Percentiles rank a stretch among this genome's conserved stretches.
These are phyloP conservation scores for Cephus sareptanus DNA, from an alignment of 2,888 invertebrate species.

Conservation along the genomic window DNA sequence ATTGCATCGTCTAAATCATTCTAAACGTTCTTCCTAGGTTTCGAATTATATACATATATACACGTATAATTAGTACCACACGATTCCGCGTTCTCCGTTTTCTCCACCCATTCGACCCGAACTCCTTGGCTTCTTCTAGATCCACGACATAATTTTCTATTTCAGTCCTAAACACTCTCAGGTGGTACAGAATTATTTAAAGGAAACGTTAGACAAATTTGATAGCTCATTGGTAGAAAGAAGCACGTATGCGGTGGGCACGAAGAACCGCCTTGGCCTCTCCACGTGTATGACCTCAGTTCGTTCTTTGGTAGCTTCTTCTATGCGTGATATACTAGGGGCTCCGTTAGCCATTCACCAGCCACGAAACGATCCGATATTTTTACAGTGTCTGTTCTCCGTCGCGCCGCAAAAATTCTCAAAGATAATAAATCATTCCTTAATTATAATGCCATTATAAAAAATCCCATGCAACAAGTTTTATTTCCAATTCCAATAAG, in stretches of 20 bases:
- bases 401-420: neutral
- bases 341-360: neutral
- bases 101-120: neutral
- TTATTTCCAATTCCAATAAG: neutral
- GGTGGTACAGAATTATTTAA: slow-evolving; percentile 15
- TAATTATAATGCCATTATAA: neutral
- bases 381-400: neutral
- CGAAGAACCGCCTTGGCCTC: slow-evolving; percentile 24
- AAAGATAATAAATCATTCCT: neutral
- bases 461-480: neutral
- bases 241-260: slow-evolving; percentile 16
- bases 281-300: slow-evolving; percentile 36
- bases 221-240: slow-evolving; percentile 5
- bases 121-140: neutral
- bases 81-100: neutral
- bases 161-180: neutral
- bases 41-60: no score
- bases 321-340: neutral
- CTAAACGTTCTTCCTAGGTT: neutral
- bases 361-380: neutral
- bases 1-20: neutral
- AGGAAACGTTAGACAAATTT: slow-evolving; percentile 14
- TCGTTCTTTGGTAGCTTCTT: slow-evolving; percentile 10
- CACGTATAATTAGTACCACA: neutral
- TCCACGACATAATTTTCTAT: neutral